phyloP scores from a whole-genome alignment of 1,140 invertebrate species.

The Cydia splendana region DNA sequence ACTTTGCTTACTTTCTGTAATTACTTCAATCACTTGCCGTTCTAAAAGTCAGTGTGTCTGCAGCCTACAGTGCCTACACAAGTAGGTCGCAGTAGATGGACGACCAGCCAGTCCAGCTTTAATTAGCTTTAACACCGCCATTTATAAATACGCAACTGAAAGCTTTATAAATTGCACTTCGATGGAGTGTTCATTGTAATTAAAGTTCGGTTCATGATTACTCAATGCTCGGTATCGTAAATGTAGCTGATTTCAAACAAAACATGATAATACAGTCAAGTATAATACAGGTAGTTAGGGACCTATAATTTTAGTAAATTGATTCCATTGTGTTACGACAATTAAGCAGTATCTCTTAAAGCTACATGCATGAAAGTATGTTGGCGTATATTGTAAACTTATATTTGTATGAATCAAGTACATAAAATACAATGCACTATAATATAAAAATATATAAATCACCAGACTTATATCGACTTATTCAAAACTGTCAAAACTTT shows the following conservation, averaged over 20 bases:
- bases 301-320: no score
- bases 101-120: slow-evolving; percentile 18
- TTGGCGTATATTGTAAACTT: no score
- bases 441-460: no score
- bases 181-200: slow-evolving; percentile 10
- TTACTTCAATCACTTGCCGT: neutral
- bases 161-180: slow-evolving; percentile 20
- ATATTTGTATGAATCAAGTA: neutral
- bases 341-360: neutral
- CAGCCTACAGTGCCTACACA: neutral
- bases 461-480: no score
- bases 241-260: neutral
- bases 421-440: no score
- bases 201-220: slow-evolving; percentile 1
- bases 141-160: slow-evolving; percentile 32
- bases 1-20: neutral
- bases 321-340: no score
- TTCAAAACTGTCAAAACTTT: no score
- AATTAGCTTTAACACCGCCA: slow-evolving; percentile 26
- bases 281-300: no score
- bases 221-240: neutral
- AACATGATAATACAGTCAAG: neutral
- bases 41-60: neutral
- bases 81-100: slow-evolving; percentile 23
- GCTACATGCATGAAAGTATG: no score